Base-by-base conservation (phyloP, 2,888 invertebrate species). In the Cacoxenus indagator region DNA sequence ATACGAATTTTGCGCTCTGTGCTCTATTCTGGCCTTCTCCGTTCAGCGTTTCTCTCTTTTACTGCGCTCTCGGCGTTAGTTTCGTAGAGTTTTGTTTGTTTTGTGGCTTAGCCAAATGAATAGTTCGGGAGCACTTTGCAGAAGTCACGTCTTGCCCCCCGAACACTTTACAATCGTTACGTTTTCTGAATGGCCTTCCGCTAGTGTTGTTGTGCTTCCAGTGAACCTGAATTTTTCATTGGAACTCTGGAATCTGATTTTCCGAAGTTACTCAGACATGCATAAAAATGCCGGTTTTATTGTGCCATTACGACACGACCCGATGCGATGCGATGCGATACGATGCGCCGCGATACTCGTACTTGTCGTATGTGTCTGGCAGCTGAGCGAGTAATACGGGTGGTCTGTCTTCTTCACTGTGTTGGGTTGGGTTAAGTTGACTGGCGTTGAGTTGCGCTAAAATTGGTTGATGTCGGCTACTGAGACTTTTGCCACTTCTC, bases 251-350 rank as follows among this genome's bases (percentile, higher is more conserved):
- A 62, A 62, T 11, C 43, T 62, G 61, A 62, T 62, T 62, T 62
- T 45, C 61, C 45, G 43, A 43, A 61, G 59, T 65, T 64, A 65
- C 68, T 68, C 65, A 81, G 81, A 82, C 81, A 81, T 81, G 81
- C 81, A 82, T 82, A 81, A 82, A 81, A 82, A 82, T 82, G 81
- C 81, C 81, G 81, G 81, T 80, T 81, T 81, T 81, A 80, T 80
- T 81, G 80, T 81, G 80, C 79, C 82, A 82, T 81, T 19, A 62
- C 4, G 61, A 51, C 51, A 48, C 24, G 11, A 29, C 54, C 24
- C 59, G 59, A n/a, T 59, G n/a, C n/a, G 59, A 24, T 59, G 24
- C 29, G 17, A 8, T 31, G 8, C 37, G 61, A 24, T 62, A n/a
- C 61, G 45, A 62, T 24, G 14, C 61, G 61, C 4, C n/a, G 22